Base-by-base conservation (phyloP, 1,140 invertebrate species). In the Helicorthomorpha holstii region DNA sequence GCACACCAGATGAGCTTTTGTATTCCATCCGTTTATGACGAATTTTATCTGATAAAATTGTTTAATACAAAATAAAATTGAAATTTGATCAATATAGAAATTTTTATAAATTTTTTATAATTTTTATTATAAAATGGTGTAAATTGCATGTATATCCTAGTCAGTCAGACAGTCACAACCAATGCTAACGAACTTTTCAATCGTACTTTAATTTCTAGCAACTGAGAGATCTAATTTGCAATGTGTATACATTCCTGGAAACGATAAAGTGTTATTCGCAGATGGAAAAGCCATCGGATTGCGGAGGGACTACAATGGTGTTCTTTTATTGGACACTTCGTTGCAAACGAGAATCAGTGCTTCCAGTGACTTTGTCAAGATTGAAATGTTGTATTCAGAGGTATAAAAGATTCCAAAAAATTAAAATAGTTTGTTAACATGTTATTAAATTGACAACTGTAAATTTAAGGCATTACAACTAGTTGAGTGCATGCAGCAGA, bases 281-380 rank as follows among this genome's bases (percentile, higher is more conserved):
- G 83, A 89, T 75, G 79, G 78, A 49, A 73, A 76, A 60, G 78
- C 80, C 52, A 72, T 92, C 52, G 85, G 86, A 52, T 76, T 89
- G 34, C 74, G 90, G 49, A 81, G 82, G 46, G 87, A 92, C 65
- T 85, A 91, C 61, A 89, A 88, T 72, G 87, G 88, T 54, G 85
- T 93, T 21, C 69, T 92, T 41, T 67, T 94, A 16, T 69, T 92
- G 55, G 85, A 90, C 59, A 89, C 87, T 23, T 83, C 87, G 56
- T 69, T 93, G 38, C 88, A 92, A 67, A 78, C 80, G 54, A 80
- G 83, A 27, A 73, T 89, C 43, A 60, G 62, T 4, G 75, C 75
- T 56, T 49, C 43, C 58, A 82, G 87, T 60, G 82, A 87, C 64
- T 69, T 77, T 57, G 77, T 90, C 56, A 83, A 79, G 64, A 67